Evolutionary conservation across 2,797 vertebrate species (phyloP).

Genomic region (Fistularia tabacaria): DNA sequence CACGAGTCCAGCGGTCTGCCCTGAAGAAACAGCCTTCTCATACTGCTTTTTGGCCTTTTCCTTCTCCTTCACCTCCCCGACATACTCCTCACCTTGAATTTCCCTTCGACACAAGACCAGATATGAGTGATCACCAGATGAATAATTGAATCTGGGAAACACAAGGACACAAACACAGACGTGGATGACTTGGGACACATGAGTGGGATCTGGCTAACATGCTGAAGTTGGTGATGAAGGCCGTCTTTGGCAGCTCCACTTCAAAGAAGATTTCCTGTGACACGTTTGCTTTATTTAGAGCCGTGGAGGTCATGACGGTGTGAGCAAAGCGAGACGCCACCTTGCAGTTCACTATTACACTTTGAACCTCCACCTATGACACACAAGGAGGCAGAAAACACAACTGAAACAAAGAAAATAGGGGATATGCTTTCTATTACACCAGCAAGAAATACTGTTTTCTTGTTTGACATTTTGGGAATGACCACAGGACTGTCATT

Average conservation of each 20-base stretch:
- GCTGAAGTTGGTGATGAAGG: conserved; percentile 93
- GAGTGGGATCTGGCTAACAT: conserved; percentile 75
- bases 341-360: conserved; percentile 82
- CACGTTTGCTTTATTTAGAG: conserved; percentile 76
- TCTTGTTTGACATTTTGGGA: neutral
- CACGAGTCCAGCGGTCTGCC: conserved; percentile 70
- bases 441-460: neutral
- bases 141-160: neutral
- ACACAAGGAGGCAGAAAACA: neutral
- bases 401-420: too few relatives aligned
- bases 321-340: conserved; percentile 85
- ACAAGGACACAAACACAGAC: neutral
- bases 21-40: conserved; percentile 78
- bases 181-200: neutral
- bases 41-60: conserved; percentile 84
- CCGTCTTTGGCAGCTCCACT: conserved; percentile 88
- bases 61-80: conserved; percentile 85
- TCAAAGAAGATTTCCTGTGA: conserved; percentile 84
- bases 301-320: conserved; percentile 84
- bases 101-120: conserved; percentile 67
- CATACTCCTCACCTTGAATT: conserved; percentile 76
- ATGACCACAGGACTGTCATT: too few relatives aligned
- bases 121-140: neutral
- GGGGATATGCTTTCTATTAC: neutral
- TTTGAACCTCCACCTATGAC: conserved; percentile 62